Evolutionary conservation across 2,888 invertebrate genomes (phyloP), one percentile per base, ranked within the genome.

Genomic region (Argyresthia albistria): DNA sequence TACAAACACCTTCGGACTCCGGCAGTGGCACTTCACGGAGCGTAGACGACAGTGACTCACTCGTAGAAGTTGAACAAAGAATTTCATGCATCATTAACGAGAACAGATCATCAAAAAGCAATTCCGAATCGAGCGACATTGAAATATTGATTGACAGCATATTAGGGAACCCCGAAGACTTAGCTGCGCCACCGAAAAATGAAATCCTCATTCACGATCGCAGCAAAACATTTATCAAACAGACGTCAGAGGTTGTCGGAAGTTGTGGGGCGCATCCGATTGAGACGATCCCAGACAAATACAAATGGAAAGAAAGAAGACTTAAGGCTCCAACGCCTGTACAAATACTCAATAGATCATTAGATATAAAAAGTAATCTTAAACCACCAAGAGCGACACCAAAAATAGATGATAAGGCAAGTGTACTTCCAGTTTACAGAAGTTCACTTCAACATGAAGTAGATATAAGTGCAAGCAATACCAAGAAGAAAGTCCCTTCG

Each of bases 71-170:
- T 50, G 87, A 87, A 69, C 74, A 87, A 70, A 76, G 87, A 68
- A 87, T 87, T 69, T 83, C 83, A 8, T 80, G 73, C 62, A 84
- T 87, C 51, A 81, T 87, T 57, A 87, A 86, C 56, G 83, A 84
- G 66, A 86, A 75, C 53, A 70, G 87, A 65, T 84, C 83, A n/a
- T 86, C 87, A 14, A 67, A 81, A 66, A 86, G 83, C 60, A 84
- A 81, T 59, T 87, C 87, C 0, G 86, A 86, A 60, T 80, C 77
- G 7, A 86, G 86, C 57, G 87, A 87, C 52, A 70, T 80, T 56
- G 86, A 86, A 59, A 76, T 82, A 50, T 65, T 76, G 55, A 76
- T 87, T 58, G 83, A 86, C 56, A 77, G 68, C 60, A 71, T 82
- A 58, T 65, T 86, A 58, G 70, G 68, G 54, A 73, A 75, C 55